Evolutionary conservation across 2,888 invertebrate genomes (phyloP).

Genomic region (Pyrgus malvae): DNA sequence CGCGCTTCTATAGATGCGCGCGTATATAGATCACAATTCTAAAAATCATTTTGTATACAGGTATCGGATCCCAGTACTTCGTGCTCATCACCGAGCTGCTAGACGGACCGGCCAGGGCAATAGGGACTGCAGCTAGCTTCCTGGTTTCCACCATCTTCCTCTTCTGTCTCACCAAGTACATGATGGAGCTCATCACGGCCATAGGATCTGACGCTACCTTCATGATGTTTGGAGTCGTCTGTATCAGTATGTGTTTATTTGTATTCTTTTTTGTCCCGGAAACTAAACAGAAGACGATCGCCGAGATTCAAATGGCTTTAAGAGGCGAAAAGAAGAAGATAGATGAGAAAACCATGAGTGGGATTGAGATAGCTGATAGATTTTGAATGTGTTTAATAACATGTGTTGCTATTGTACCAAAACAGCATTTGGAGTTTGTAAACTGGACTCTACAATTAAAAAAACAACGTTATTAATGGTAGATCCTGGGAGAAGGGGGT

Average conservation of each 20-base stretch:
- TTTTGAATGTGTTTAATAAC: too few relatives aligned
- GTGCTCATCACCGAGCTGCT: conserved; percentile 52
- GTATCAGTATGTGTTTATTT: conserved; percentile 41
- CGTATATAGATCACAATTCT: too few relatives aligned
- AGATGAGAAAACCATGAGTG: not conserved
- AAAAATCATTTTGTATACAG: too few relatives aligned
- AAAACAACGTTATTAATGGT: too few relatives aligned
- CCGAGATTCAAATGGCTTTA: conserved; percentile 54
- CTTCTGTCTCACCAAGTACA: conserved; percentile 51
- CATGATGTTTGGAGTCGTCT: conserved; percentile 45
- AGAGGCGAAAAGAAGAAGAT: conserved; percentile 30
- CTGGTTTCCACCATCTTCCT: conserved; percentile 32
- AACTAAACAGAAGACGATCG: conserved; percentile 58
- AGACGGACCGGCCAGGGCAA: conserved; percentile 47
- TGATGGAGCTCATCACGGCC: conserved; percentile 38
- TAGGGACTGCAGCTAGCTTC: conserved; percentile 41
- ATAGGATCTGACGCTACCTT: conserved; percentile 50
- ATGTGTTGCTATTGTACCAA: too few relatives aligned
- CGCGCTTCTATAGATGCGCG: too few relatives aligned
- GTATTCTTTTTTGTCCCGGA: conserved; percentile 54
- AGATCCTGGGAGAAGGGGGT: too few relatives aligned
- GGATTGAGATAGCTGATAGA: not conserved
- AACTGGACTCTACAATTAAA: too few relatives aligned
- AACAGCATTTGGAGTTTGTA: too few relatives aligned
- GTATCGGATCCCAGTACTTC: conserved; percentile 54